These are phyloP conservation scores for Agonopterix subpropinquella DNA, from an alignment of 2,888 invertebrate genomes.

Conservation along the genomic window DNA sequence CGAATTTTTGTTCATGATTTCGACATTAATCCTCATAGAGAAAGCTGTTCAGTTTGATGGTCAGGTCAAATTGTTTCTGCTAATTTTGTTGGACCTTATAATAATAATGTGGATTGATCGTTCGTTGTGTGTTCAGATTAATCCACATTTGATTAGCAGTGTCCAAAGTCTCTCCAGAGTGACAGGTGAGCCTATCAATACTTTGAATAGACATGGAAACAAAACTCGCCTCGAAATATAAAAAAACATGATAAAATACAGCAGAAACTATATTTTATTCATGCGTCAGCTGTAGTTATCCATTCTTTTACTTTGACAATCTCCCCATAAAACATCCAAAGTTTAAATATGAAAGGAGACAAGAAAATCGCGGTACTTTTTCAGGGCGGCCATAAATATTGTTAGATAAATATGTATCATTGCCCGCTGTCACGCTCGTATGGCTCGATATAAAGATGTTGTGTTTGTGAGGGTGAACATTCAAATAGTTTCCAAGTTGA, in stretches of 20 bases:
- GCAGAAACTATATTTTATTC: slow-evolving; percentile 27
- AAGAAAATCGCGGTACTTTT: slow-evolving; percentile 52
- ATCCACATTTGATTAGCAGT: too few relatives aligned
- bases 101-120: too few relatives aligned
- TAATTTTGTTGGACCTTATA: too few relatives aligned
- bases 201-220: too few relatives aligned
- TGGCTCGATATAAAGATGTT: slow-evolving; percentile 39
- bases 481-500: slow-evolving; percentile 48
- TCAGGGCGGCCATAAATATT: slow-evolving; percentile 61
- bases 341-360: slow-evolving; percentile 64
- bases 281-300: slow-evolving; percentile 30
- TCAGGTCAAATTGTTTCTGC: too few relatives aligned
- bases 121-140: too few relatives aligned
- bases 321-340: slow-evolving; percentile 50
- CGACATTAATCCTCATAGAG: too few relatives aligned
- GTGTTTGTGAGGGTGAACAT: slow-evolving; percentile 31
- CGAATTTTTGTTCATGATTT: too few relatives aligned
- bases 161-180: too few relatives aligned
- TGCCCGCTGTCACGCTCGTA: slow-evolving; percentile 51
- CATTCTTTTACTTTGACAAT: slow-evolving; percentile 40
- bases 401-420: slow-evolving; percentile 72
- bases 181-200: too few relatives aligned
- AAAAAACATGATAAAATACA: neutral
- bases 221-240: too few relatives aligned
- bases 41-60: too few relatives aligned